Evolutionary conservation across 1,140 invertebrate species (phyloP).

Genomic region (Brachionus paranguensis): DNA sequence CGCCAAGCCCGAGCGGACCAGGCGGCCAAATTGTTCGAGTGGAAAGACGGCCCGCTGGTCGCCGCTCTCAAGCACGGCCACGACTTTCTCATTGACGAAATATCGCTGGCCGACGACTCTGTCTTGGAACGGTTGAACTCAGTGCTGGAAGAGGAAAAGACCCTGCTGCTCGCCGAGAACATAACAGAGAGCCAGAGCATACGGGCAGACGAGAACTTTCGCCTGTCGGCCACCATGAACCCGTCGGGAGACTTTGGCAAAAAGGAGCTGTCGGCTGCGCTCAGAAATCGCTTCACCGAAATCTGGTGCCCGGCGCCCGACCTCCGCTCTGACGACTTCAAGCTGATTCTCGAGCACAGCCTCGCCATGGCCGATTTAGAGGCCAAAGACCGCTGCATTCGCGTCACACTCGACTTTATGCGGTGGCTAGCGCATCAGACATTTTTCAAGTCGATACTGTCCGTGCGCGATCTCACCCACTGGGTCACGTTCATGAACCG

Average conservation of each 20-base stretch:
- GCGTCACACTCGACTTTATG: not conserved
- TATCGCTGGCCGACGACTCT: slow-evolving; percentile 96
- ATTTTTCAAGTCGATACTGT: not conserved
- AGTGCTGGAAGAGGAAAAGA: slow-evolving; percentile 85
- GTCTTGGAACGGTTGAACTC: slow-evolving; percentile 95
- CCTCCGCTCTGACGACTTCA: slow-evolving; percentile 65
- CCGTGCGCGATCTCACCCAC: slow-evolving; percentile 76
- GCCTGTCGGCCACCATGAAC: slow-evolving; percentile 98
- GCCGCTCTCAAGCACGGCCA: slow-evolving; percentile 78
- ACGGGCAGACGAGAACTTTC: slow-evolving; percentile 70
- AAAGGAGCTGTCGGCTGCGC: slow-evolving; percentile 94
- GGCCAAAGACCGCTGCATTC: not conserved
- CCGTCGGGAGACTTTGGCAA: slow-evolving; percentile 99
- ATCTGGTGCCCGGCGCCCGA: slow-evolving; percentile 83
- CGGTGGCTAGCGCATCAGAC: not conserved
- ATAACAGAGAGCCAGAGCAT: slow-evolving; percentile 45
- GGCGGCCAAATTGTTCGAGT: slow-evolving; percentile 75
- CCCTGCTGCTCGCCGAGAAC: slow-evolving; percentile 81
- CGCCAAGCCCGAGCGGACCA: slow-evolving; percentile 49
- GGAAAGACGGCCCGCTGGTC: slow-evolving; percentile 92
- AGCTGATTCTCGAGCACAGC: slow-evolving; percentile 74
- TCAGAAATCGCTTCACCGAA: slow-evolving; percentile 95
- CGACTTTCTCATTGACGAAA: slow-evolving; percentile 93
- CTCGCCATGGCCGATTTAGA: slow-evolving; percentile 50
- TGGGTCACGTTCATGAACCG: slow-evolving; percentile 85